Evolutionary conservation across 2,888 invertebrate genomes (phyloP).

Genomic region (Matsumyia berberina): DNA sequence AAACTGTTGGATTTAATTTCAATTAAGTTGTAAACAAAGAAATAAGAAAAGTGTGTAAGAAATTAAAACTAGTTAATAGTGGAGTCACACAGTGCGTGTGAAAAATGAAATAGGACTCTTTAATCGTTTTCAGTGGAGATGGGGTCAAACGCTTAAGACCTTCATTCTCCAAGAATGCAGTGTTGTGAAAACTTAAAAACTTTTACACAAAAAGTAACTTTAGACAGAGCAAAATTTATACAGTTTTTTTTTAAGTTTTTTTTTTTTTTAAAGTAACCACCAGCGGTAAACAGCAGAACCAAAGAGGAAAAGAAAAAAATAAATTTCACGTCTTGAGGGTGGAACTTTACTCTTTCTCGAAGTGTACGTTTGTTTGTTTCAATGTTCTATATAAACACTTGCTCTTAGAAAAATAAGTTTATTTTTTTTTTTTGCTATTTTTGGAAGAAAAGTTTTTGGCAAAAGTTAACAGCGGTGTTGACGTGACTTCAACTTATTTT

Average conservation of each 20-base stretch:
- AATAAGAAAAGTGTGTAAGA: neutral
- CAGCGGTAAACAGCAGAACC: conserved; percentile 57
- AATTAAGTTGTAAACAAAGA: conserved; percentile 2
- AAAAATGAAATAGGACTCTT: no score
- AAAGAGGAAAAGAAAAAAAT: conserved; percentile 28
- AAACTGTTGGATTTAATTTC: conserved; percentile 40
- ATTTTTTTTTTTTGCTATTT: conserved; percentile 35
- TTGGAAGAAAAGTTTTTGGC: conserved; percentile 45
- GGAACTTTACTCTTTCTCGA: conserved; percentile 26
- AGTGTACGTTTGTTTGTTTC: conserved; percentile 26
- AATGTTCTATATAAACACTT: conserved; percentile 49
- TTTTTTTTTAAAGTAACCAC: conserved; percentile 44
- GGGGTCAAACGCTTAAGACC: no score
- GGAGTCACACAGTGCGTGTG: no score
- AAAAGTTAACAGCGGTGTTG: conserved; percentile 62
- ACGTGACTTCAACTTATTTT: conserved; percentile 62
- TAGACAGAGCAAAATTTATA: conserved; percentile 17
- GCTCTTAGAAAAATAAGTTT: conserved; percentile 27
- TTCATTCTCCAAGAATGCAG: neutral
- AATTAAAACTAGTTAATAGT: no score
- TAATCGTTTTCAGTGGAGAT: no score
- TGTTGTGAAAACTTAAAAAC: conserved; percentile 16
- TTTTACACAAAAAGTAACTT: conserved; percentile 20
- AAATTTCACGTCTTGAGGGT: conserved; percentile 44
- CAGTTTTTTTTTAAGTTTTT: conserved; percentile 32